Conservation (phyloP, 2,113 vertebrate species). For the Xiphophorus hellerii region DNA sequence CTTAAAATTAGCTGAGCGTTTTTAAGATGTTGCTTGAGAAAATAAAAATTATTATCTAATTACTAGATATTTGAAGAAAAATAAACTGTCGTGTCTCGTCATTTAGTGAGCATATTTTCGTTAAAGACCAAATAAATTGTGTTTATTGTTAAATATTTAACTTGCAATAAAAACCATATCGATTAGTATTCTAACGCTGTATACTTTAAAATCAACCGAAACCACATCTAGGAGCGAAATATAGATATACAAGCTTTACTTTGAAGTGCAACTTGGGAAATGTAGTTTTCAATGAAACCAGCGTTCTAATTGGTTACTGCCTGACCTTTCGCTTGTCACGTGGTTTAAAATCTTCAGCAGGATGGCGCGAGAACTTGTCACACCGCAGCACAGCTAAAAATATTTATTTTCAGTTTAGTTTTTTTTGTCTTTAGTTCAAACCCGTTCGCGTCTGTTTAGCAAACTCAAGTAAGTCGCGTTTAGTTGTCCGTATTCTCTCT, state of each 20-base stretch:
- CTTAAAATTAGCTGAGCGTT: too few relatives aligned
- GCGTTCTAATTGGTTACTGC: constrained; percentile 50
- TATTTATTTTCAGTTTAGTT: constrained; percentile 3
- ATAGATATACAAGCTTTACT: fast-evolving
- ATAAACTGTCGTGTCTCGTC: too few relatives aligned
- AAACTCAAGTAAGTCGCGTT: constrained; percentile 29
- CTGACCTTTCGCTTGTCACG: constrained; percentile 69
- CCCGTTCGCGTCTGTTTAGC: background rate
- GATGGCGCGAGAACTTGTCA: constrained; percentile 73
- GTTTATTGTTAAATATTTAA: too few relatives aligned
- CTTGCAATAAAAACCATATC: too few relatives aligned
- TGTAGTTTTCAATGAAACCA: constrained; percentile 10
- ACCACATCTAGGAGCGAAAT: too few relatives aligned
- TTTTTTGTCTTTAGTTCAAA: background rate
- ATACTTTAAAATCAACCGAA: too few relatives aligned
- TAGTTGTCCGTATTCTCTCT: background rate
- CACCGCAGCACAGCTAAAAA: fast-evolving
- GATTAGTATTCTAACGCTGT: too few relatives aligned
- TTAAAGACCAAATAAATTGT: too few relatives aligned
- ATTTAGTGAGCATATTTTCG: too few relatives aligned
- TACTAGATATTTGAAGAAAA: too few relatives aligned
- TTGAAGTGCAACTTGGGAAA: constrained; percentile 53
- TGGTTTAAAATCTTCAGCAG: constrained; percentile 64
- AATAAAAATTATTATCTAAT: too few relatives aligned
- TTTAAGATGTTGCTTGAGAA: too few relatives aligned